Evolutionary conservation across 1,140 invertebrate species (phyloP), one percentile per base, ranked within the genome.

Genomic region (Philaenus spumarius): DNA sequence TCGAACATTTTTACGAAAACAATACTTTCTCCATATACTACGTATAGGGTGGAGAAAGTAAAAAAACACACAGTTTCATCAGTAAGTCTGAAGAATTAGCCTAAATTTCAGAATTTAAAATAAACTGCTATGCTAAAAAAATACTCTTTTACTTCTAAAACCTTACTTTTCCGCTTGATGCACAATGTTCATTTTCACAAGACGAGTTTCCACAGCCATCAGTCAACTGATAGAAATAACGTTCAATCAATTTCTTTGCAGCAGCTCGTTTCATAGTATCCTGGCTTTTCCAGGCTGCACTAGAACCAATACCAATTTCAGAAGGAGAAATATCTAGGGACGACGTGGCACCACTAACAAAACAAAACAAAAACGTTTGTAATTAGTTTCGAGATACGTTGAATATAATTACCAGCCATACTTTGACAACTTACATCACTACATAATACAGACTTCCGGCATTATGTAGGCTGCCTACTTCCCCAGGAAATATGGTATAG

Each of bases 181-280:
- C 89, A 81, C 93, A 96, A 71, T 87, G 79, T 67, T 82, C 79
- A 77, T 95, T 96, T 62, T 82, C 79, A 75, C 93, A 95, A 54
- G 82, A 77, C 7, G 81, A 75, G 71, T 93, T 90, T 6, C 92
- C 92, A 77, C 93, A 96, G 58, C 93, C 93, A 72, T 93, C 86
- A 12, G 86, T 86, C 55, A 96, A 76, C 75, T 95, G 90, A 75
- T 91, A 92, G 72, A 95, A 96, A 74, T 95, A 95, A 64, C 87
- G 83, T 72, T 94, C 89, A 60, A 95, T 95, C 42, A 93, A 76
- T 73, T 90, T 87, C 71, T 85, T 90, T 20, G 89, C 90, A 62
- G 89, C 87, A 61, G 87, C 85, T 66, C 91, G 80, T 79, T 94
- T 95, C 89, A 90, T 90, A 19, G 45, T 58, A 6, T 58, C 46